Percentiles rank a stretch among this genome's conserved stretches.
phyloP scores from a whole-genome alignment of 2,888 invertebrate genomes.

The Acleris literana region DNA sequence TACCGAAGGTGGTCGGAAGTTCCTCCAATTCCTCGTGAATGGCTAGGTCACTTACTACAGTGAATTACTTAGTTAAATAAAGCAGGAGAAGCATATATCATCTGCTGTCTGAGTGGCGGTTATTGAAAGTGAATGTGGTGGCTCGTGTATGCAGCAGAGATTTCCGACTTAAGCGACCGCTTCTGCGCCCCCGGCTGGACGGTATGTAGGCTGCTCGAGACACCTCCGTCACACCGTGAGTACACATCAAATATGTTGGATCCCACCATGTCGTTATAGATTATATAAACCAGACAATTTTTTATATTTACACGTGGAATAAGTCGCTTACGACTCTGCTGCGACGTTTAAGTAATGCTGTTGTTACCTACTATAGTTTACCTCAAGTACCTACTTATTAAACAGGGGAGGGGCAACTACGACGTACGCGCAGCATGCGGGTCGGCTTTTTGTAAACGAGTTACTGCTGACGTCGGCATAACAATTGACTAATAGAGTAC shows the following conservation, averaged over 20 bases:
- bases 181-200: constrained; percentile 6
- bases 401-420: constrained; percentile 66
- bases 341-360: too few species aligned
- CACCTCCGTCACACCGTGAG: constrained; percentile 15
- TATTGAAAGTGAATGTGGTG: constrained; percentile 67
- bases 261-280: constrained; percentile 38
- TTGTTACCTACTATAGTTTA: constrained; percentile 12
- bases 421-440: constrained; percentile 49
- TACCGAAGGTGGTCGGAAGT: constrained; percentile 70
- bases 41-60: constrained; percentile 65
- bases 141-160: constrained; percentile 43
- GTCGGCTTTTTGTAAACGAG: constrained; percentile 60
- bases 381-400: constrained; percentile 39
- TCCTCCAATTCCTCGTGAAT: constrained; percentile 67
- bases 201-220: constrained; percentile 57
- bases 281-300: background rate
- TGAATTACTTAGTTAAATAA: constrained; percentile 52
- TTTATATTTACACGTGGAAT: too few species aligned
- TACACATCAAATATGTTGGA: constrained; percentile 4
- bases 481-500: constrained; percentile 36
- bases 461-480: constrained; percentile 59
- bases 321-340: too few species aligned
- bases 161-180: constrained; percentile 18
- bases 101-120: constrained; percentile 57
- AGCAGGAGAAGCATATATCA: constrained; percentile 57